phyloP scores from a whole-genome alignment of 2,797 vertebrate genomes.

The Pipistrellus nathusii region DNA sequence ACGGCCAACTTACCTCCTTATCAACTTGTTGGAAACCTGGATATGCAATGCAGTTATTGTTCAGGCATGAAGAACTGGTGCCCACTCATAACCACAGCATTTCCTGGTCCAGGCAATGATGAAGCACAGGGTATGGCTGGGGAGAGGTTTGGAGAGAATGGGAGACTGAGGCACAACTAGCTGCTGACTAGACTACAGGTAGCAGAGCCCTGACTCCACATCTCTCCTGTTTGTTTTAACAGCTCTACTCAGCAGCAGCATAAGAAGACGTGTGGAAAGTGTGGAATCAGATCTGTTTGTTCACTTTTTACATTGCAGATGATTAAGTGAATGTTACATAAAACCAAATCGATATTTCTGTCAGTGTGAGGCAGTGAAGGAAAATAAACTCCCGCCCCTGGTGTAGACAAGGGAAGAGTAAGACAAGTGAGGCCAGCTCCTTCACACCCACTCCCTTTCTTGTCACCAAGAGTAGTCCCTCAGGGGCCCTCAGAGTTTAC shows the following conservation, averaged over 20 bases:
- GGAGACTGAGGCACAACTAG: neutral
- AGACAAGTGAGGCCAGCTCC: neutral
- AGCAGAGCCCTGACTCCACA: neutral
- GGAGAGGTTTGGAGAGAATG: neutral
- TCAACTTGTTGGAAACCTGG: neutral
- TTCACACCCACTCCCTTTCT: neutral
- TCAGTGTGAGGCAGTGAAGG: constrained; percentile 61
- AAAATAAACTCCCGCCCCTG: constrained; percentile 70
- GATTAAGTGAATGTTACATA: constrained; percentile 63
- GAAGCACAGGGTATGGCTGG: neutral
- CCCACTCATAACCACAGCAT: no score
- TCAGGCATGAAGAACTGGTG: neutral
- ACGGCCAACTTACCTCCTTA: neutral
- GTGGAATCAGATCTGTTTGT: constrained; percentile 63
- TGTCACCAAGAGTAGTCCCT: neutral
- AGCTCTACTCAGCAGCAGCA: neutral
- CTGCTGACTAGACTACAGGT: neutral
- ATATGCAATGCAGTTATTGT: neutral
- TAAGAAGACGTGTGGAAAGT: constrained; percentile 60
- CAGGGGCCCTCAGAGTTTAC: neutral
- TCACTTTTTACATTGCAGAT: constrained; percentile 69
- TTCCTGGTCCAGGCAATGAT: neutral
- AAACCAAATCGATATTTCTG: constrained; percentile 73
- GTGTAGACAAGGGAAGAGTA: constrained; percentile 32
- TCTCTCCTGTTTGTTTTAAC: constrained; percentile 71